phyloP scores from a whole-genome alignment of 2,113 vertebrate species.

The Mastomys coucha region DNA sequence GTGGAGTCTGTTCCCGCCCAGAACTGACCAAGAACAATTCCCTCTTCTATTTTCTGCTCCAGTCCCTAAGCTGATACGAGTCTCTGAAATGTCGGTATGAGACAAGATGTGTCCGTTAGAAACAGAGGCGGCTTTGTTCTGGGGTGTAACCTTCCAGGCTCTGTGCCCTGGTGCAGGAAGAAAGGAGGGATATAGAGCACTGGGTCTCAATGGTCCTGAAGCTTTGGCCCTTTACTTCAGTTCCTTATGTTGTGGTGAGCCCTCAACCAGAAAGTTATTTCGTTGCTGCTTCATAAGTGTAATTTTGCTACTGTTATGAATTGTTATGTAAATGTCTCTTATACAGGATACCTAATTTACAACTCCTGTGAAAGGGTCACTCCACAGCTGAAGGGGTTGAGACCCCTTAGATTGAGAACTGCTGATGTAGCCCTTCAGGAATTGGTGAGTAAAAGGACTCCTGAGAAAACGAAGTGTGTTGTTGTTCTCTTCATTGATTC shows the following conservation, averaged over 20 bases:
- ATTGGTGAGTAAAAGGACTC: not conserved
- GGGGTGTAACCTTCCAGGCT: not conserved
- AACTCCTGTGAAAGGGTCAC: not conserved
- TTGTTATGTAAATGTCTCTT: not conserved
- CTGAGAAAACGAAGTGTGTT: not conserved
- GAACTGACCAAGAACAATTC: too few relatives aligned
- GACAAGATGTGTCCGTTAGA: not conserved
- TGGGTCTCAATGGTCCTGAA: not conserved
- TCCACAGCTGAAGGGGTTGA: accelerated
- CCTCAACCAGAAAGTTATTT: not conserved
- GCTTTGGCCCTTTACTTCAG: not conserved
- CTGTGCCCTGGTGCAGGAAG: not conserved
- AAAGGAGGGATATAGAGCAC: not conserved
- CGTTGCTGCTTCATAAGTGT: not conserved
- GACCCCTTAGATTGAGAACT: not conserved
- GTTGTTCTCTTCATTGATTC: not conserved
- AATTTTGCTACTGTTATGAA: not conserved
- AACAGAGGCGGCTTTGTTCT: not conserved
- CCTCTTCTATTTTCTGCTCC: not conserved
- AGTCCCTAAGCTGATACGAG: not conserved
- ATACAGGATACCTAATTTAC: not conserved
- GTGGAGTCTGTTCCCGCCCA: not conserved
- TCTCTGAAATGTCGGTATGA: not conserved
- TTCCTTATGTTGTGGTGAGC: not conserved
- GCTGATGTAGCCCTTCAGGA: not conserved